A percentile compares a stretch with the other conserved stretches of the same genome.
phyloP scores from a whole-genome alignment of 1,140 invertebrate genomes.

The Intoshia linei region DNA sequence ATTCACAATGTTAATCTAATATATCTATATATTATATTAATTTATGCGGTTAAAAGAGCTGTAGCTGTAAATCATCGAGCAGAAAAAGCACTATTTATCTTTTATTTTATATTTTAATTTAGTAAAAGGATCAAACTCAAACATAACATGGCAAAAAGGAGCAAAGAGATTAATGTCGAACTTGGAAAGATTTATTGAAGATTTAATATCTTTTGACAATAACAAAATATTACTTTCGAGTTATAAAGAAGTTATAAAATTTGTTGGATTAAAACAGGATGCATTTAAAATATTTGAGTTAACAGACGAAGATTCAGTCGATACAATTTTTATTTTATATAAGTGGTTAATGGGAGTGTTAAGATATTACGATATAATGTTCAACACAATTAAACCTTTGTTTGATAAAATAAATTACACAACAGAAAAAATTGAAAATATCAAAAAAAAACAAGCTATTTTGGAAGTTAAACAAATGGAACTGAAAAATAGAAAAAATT shows the following conservation, averaged over 20 bases:
- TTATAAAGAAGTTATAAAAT: background rate
- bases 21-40: too few relatives aligned
- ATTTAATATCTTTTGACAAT: slow-evolving; percentile 21
- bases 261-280: background rate
- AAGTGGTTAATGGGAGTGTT: background rate
- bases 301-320: background rate
- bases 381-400: slow-evolving; percentile 19
- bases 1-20: too few relatives aligned
- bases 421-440: slow-evolving; percentile 15
- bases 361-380: slow-evolving; percentile 19
- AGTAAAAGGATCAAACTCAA: slow-evolving; percentile 20
- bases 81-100: background rate
- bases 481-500: background rate
- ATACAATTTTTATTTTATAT: background rate
- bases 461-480: slow-evolving; percentile 18
- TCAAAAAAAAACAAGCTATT: slow-evolving; percentile 18
- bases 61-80: background rate
- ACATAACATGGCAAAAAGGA: slow-evolving; percentile 22
- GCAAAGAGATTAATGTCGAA: slow-evolving; percentile 23
- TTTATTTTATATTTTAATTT: slow-evolving; percentile 6
- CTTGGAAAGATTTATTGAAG: slow-evolving; percentile 20
- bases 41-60: too few relatives aligned
- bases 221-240: slow-evolving; percentile 9
- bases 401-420: slow-evolving; percentile 20
- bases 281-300: background rate